Percentiles rank a stretch among this genome's conserved stretches.
Evolutionary conservation across 2,888 invertebrate genomes (phyloP).

Genomic region (Tetranychus piercei): DNA sequence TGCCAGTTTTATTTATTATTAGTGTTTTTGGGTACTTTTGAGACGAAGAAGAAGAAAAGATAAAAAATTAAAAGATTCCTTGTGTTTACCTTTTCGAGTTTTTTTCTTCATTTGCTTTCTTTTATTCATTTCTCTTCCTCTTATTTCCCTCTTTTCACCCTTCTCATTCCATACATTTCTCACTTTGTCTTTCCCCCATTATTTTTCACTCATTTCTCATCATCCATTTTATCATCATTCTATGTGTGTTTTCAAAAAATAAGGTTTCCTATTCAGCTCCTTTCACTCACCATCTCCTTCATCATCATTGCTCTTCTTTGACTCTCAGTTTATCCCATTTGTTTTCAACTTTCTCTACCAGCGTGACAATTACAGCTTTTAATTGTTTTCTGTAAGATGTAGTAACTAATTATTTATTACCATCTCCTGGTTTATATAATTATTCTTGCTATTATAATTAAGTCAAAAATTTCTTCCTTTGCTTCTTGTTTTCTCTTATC

Average conservation of each 20-base stretch:
- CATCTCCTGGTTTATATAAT: neutral
- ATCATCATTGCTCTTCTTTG: neutral
- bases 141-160: neutral
- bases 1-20: neutral
- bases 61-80: neutral
- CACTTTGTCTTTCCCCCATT: neutral
- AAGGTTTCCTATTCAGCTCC: neutral
- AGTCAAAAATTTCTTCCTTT: neutral
- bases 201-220: neutral
- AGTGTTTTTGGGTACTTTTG: neutral
- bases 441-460: neutral
- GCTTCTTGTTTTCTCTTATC: neutral
- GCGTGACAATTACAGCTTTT: neutral
- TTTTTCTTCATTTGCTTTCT: neutral
- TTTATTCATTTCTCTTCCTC: neutral
- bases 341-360: neutral
- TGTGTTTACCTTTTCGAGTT: neutral
- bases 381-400: neutral
- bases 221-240: neutral
- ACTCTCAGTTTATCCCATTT: neutral
- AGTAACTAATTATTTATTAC: slow-evolving; percentile 2
- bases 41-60: neutral
- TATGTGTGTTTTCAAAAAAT: neutral
- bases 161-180: neutral
- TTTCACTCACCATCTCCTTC: neutral